Conservation (phyloP, 2,888 invertebrate genomes). For the Cerceris rybyensis region DNA sequence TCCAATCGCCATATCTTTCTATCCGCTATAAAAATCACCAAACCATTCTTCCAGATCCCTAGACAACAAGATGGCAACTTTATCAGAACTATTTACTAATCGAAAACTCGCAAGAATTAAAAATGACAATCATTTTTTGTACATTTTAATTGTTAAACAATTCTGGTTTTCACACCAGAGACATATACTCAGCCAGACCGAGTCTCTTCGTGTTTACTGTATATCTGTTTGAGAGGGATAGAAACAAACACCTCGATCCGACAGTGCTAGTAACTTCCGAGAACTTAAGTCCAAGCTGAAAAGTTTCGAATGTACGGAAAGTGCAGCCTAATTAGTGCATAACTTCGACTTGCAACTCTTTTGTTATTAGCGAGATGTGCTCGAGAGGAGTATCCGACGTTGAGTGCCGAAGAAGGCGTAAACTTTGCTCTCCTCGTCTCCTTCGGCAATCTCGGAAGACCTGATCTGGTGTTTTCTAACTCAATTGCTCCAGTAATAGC, state of each 20-base stretch:
- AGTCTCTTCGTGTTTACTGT: no score
- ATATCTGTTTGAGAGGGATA: no score
- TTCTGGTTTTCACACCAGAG: no score
- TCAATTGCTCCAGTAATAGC: not conserved
- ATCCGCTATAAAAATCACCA: no score
- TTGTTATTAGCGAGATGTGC: conserved; percentile 43
- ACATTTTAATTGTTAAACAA: no score
- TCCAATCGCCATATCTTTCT: no score
- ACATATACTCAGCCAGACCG: no score
- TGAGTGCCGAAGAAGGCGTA: conserved; percentile 39
- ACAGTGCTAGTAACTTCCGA: conserved; percentile 27
- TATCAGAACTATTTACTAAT: no score
- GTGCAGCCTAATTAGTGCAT: conserved; percentile 49
- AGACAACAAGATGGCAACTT: no score
- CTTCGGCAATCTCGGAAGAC: not conserved
- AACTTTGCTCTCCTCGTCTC: conserved; percentile 27
- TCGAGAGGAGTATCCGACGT: conserved; percentile 37
- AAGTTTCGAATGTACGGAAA: conserved; percentile 10
- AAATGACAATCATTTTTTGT: no score
- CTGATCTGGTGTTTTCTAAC: not conserved
- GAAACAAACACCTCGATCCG: conserved; percentile 15
- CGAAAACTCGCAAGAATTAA: no score
- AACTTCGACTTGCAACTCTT: conserved; percentile 45
- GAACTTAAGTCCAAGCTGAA: conserved; percentile 6
- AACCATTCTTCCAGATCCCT: no score